Base-by-base conservation (phyloP, 2,888 invertebrate species). In the Eupithecia vulgata region DNA sequence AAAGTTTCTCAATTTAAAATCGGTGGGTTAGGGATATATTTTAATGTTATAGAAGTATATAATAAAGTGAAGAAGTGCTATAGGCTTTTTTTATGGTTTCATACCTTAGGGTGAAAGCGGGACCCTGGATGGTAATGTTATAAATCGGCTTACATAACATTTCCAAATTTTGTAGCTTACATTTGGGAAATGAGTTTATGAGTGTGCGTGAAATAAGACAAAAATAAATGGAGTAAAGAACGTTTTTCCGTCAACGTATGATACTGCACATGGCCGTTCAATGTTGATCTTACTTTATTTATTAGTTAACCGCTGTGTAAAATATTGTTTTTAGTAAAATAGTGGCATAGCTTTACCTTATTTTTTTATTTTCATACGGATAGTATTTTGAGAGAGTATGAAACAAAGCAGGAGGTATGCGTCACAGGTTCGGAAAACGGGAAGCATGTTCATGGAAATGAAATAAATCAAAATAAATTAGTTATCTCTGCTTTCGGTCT, bases 191-290 rank as follows among this genome's bases (percentile, higher is more conserved):
- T n/a, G 4, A 21, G n/a, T 52, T 52, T 52, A 52, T 21, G 21
- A 21, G 48, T 52, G 21, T 21, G n/a, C 48, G 48, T 52, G 4
- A 52, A 52, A 1, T 45, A 17, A 45, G 1, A 17, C 17, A 45
- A 45, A 45, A 17, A 17, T 3, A n/a, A n/a, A 6, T 48, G n/a
- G n/a, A 52, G 21, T 21, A 52, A 10, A 17, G 34, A 62, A 62
- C n/a, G 17, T 62, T 62, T 62, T 62, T 62, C 62, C 30, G 17
- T 62, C 62, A 10, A 35, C 34, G 17, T 62, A n/a, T 61, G 52
- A 34, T 62, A 35, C 15, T 35, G 62, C 62, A 62, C 35, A 62
- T 62, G 62, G 62, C 62, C 62, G 35, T 35, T 62, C 35, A 62
- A 35, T 62, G 62, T 62, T 35, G 62, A 62, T 62, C 35, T 62